Conservation (phyloP, 2,888 invertebrate species). For the Furcula furcula region DNA sequence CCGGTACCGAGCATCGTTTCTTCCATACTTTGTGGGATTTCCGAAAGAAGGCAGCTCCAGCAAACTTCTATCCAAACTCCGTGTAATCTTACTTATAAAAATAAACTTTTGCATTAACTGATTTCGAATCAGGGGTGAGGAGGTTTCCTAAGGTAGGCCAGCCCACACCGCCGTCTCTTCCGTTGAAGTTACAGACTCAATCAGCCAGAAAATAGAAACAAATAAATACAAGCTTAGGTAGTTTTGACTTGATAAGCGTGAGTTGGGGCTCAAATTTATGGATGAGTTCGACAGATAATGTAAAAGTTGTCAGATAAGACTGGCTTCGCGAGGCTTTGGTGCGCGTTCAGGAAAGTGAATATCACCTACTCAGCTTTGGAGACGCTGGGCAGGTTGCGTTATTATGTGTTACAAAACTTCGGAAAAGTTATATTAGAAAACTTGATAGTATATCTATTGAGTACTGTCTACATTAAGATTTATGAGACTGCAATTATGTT, state of each 20-base stretch:
- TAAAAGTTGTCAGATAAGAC: slow-evolving; percentile 74
- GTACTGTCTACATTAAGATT: too few relatives aligned
- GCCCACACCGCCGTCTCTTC: slow-evolving; percentile 53
- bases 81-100: slow-evolving; percentile 83
- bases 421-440: neutral
- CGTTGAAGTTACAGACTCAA: slow-evolving; percentile 64
- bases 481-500: too few relatives aligned
- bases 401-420: slow-evolving; percentile 12
- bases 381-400: slow-evolving; percentile 41
- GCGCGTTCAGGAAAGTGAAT: slow-evolving; percentile 51
- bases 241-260: slow-evolving; percentile 76
- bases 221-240: slow-evolving; percentile 75
- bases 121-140: slow-evolving; percentile 74
- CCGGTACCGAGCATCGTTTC: slow-evolving; percentile 61
- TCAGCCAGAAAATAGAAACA: slow-evolving; percentile 77
- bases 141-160: slow-evolving; percentile 68
- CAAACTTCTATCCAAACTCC: slow-evolving; percentile 72
- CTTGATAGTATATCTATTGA: too few relatives aligned
- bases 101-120: slow-evolving; percentile 83
- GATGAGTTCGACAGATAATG: slow-evolving; percentile 70
- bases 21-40: slow-evolving; percentile 75
- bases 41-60: slow-evolving; percentile 71
- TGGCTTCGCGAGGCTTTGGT: slow-evolving; percentile 56
- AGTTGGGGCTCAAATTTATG: slow-evolving; percentile 67
- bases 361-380: slow-evolving; percentile 43